phyloP scores from a whole-genome alignment of 1,140 invertebrate genomes.

The Drepana arcuata region DNA sequence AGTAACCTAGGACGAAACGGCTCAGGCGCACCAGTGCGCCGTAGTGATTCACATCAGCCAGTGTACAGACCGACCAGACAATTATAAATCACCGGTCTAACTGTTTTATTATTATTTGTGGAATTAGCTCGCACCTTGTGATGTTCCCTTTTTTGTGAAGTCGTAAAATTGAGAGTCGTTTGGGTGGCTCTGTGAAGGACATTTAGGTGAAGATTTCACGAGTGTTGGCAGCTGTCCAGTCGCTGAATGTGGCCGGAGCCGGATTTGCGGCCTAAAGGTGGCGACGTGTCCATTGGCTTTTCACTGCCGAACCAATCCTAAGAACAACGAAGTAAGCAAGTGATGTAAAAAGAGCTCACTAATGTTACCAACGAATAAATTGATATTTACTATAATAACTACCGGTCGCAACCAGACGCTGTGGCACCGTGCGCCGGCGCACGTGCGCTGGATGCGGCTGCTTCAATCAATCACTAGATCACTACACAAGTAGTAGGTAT shows the following conservation, averaged over 20 bases:
- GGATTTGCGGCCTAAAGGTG: no score
- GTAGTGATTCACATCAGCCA: conserved; percentile 13
- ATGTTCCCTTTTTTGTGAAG: conserved; percentile 27
- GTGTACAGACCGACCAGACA: conserved; percentile 22
- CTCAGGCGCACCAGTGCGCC: no score
- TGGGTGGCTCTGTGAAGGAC: conserved; percentile 19
- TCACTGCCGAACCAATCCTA: no score
- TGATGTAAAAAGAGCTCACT: no score
- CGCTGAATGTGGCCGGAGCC: no score
- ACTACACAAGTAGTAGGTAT: no score
- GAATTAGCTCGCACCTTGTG: conserved; percentile 15
- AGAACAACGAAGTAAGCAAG: no score
- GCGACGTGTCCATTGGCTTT: no score
- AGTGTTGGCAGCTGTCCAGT: conserved; percentile 24
- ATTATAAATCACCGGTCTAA: conserved; percentile 29
- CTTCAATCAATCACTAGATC: no score
- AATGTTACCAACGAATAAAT: no score
- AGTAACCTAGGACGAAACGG: no score
- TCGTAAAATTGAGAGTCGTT: conserved; percentile 34
- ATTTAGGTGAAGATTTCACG: conserved; percentile 18
- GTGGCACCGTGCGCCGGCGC: conserved; percentile 8
- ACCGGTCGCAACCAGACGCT: conserved; percentile 6
- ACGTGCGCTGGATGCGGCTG: conserved; percentile 2
- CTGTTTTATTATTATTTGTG: conserved; percentile 31
- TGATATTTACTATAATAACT: no score